Base-by-base conservation (phyloP, 2,797 vertebrate species). In the Alauda arvensis region DNA sequence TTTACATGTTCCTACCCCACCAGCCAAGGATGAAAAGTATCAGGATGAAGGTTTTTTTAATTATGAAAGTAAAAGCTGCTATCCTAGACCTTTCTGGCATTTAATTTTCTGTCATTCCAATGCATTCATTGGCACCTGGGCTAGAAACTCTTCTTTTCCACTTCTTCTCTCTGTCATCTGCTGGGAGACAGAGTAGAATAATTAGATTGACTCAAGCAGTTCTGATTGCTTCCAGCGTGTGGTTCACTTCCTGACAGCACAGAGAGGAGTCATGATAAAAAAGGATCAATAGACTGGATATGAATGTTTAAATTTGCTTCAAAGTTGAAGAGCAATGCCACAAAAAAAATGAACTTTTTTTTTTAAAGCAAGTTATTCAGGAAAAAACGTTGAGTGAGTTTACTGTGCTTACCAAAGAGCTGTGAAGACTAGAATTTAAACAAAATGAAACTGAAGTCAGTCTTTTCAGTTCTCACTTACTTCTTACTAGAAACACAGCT, bases 31-130 rank as follows among this genome's bases (percentile, higher is more conserved):
- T 87, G 69, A 94, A 91, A 80, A 93, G 69, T 55, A 70, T 74
- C 49, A 56, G 28, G 39, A 85, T 63, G 16, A 94, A 85, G 37
- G 18, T 4, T 25, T 19, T 26, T 91, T 74, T 25, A 92, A 86
- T 82, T 90, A 81, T 86, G 88, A 67, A 95, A 95, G 82, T 92
- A 95, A 93, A 96, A 95, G 63, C 28, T 21, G 19, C 80, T 90
- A 80, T 78, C 60, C 83, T 68, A n/a, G 51, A 89, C 81, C 78
- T 87, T 80, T 56, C 70, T 6, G 11, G 74, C 79, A 96, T 85
- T 95, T 95, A 91, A 95, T 94, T 94, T 95, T 90, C 92, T 90
- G 90, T 67, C 51, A 76, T 74, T 93, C 81, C 93, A 94, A 89
- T 61, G 84, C 24, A 89, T 1, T 7, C 69, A 89, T 42, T 89